A percentile compares a stretch with the other conserved stretches of the same genome.
Conservation (phyloP, 2,113 vertebrate genomes). For the Labrus mixtus region DNA sequence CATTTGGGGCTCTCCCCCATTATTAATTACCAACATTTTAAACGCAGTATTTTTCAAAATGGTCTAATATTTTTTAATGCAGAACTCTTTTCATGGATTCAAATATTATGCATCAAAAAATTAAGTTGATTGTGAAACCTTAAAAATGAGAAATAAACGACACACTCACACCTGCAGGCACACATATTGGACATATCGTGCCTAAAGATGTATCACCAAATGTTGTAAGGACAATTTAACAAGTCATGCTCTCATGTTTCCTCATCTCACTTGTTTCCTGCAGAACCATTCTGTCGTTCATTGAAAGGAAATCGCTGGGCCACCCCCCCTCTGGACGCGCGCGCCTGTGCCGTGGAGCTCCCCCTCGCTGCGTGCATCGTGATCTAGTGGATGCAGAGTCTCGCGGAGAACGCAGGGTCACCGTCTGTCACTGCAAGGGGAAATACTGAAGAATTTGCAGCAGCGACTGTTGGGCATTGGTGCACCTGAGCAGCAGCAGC, state of each 20-base stretch:
- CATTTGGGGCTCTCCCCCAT: constrained; percentile 56
- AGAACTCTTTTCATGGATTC: neutral
- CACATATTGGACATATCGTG: neutral
- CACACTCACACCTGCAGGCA: neutral
- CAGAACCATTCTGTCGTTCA: constrained; percentile 45
- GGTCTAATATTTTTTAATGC: rapidly evolving
- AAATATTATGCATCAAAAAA: neutral
- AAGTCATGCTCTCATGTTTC: neutral
- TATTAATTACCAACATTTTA: constrained; percentile 1
- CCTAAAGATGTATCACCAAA: neutral
- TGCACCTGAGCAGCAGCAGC: constrained; percentile 31
- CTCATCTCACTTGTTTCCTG: constrained; percentile 12
- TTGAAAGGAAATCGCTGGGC: constrained; percentile 65
- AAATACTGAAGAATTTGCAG: constrained; percentile 58
- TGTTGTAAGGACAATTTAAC: constrained; percentile 15
- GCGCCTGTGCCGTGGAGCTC: constrained; percentile 77
- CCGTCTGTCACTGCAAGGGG: constrained; percentile 82
- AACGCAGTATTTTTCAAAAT: neutral
- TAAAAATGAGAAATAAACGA: neutral
- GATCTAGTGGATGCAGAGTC: constrained; percentile 79
- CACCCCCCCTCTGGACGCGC: constrained; percentile 66
- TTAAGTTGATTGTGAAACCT: neutral
- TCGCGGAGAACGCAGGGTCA: constrained; percentile 82
- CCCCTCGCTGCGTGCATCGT: constrained; percentile 80
- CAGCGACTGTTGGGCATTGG: constrained; percentile 44